A percentile compares a stretch with the other conserved stretches of the same genome.
Conservation (phyloP, 1,140 invertebrate genomes). For the Caenorhabditis elegans region DNA sequence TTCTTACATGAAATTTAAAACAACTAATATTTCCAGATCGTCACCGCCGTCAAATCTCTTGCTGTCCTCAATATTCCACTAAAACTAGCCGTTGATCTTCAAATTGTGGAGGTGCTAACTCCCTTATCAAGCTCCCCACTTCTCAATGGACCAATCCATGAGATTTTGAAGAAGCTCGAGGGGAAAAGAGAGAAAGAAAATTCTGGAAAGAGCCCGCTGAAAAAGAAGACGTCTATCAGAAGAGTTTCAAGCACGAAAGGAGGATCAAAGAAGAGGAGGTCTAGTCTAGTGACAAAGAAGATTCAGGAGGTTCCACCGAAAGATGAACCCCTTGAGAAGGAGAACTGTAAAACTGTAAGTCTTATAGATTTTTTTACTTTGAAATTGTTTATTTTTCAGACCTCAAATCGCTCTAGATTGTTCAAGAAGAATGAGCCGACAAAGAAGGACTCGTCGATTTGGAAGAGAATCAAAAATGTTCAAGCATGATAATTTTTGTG, state of each 20-base stretch:
- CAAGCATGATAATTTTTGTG: too few species aligned
- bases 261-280: not conserved
- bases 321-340: not conserved
- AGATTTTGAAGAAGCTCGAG: not conserved
- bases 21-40: not conserved
- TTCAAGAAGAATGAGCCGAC: not conserved
- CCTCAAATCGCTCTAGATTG: not conserved
- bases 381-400: not conserved
- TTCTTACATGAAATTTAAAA: too few species aligned
- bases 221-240: not conserved
- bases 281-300: not conserved
- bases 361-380: not conserved
- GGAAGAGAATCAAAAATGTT: not conserved
- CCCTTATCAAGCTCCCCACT: not conserved
- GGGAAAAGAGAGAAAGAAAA: not conserved
- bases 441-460: not conserved
- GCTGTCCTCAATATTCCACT: not conserved
- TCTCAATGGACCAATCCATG: not conserved
- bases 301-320: not conserved
- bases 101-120: not conserved
- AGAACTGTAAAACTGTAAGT: not conserved
- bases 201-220: not conserved
- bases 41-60: not conserved
- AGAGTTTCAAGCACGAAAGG: not conserved
- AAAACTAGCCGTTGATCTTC: not conserved